Evolutionary conservation across 2,888 invertebrate genomes (phyloP).

Genomic region (Pegoplata infirma): DNA sequence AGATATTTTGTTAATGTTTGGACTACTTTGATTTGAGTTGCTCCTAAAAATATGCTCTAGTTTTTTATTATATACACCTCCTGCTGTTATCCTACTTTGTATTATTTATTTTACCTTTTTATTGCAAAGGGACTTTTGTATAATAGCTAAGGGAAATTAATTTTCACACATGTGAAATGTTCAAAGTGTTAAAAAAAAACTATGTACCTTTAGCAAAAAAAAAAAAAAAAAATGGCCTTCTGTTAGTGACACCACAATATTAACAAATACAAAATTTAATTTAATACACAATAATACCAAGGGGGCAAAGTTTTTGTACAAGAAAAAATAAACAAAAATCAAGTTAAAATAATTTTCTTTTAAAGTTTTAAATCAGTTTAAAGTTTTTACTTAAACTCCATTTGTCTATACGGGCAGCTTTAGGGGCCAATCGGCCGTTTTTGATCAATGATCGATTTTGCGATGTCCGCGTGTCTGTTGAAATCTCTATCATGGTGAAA

Average conservation of each 20-base stretch:
- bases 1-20: neutral
- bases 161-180: constrained; percentile 9
- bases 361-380: too few species aligned
- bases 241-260: neutral
- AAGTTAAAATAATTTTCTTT: too few species aligned
- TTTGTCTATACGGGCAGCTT: too few species aligned
- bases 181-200: neutral
- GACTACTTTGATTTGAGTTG: neutral
- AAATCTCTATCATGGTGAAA: too few species aligned
- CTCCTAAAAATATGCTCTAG: neutral
- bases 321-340: too few species aligned
- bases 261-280: neutral
- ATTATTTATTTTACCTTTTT: constrained; percentile 6
- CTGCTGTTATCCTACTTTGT: neutral
- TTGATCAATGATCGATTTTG: too few species aligned
- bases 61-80: neutral
- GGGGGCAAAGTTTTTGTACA: neutral
- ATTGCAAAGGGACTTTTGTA: constrained; percentile 39
- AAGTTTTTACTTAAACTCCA: too few species aligned
- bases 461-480: too few species aligned
- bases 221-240: neutral
- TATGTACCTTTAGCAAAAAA: neutral
- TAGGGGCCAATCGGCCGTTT: too few species aligned
- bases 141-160: constrained; percentile 48
- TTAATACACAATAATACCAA: neutral